A percentile compares a stretch with the other conserved stretches of the same genome.
Conservation (phyloP, 1,140 invertebrate species). For the Hydropsyche tenuis region DNA sequence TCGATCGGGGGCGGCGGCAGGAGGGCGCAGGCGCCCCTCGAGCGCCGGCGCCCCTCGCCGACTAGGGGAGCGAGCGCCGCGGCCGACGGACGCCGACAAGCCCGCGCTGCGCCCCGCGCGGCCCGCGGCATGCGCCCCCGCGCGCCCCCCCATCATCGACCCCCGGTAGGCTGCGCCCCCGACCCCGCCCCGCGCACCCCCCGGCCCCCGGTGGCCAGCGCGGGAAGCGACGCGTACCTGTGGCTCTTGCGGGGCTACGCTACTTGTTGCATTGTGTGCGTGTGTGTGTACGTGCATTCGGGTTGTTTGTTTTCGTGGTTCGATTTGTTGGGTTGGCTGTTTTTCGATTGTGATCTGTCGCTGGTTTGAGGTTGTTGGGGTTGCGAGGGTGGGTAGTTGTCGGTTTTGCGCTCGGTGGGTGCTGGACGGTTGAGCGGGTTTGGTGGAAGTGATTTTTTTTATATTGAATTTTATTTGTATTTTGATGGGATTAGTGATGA, state of each 20-base stretch:
- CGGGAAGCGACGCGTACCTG: slow-evolving; percentile 10
- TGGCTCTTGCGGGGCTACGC: neutral
- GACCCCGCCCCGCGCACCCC: neutral
- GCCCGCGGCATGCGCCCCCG: neutral
- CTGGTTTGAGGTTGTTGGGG: no score
- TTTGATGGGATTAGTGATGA: no score
- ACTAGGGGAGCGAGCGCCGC: no score
- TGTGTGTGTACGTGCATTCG: no score
- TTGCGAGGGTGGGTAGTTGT: no score
- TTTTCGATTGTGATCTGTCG: no score
- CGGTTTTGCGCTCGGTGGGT: no score
- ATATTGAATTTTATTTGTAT: no score
- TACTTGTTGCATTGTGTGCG: slow-evolving; percentile 11
- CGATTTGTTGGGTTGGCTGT: no score
- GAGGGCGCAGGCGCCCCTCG: slow-evolving; percentile 41
- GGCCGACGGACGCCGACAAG: slow-evolving; percentile 13
- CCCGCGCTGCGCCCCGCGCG: slow-evolving; percentile 2
- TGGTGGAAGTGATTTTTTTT: no score
- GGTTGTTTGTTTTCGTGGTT: no score
- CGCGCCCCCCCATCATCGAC: neutral
- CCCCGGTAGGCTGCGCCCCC: neutral
- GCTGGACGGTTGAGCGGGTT: no score
- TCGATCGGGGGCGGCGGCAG: slow-evolving; percentile 34
- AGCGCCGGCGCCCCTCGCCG: slow-evolving; percentile 45
- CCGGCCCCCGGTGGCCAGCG: neutral